Conservation (phyloP, 2,888 invertebrate species). For the Griposia aprilina region DNA sequence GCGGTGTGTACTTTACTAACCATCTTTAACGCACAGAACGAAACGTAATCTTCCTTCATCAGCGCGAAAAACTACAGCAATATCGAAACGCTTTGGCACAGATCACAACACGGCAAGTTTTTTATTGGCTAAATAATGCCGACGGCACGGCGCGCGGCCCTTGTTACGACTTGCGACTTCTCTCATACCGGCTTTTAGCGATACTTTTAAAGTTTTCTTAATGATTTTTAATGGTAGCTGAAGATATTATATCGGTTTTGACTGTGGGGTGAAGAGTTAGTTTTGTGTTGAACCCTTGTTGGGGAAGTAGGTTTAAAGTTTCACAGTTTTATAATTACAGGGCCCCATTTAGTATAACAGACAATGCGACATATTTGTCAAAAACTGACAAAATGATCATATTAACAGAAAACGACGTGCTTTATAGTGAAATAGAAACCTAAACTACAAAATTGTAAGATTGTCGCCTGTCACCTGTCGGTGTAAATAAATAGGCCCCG, state of each 20-base stretch:
- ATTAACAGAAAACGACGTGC: too few species aligned
- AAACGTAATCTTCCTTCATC: conserved; percentile 17
- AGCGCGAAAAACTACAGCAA: conserved; percentile 44
- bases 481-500: background rate
- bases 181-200: conserved; percentile 11
- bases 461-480: too few species aligned
- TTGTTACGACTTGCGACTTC: conserved; percentile 58
- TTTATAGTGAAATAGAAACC: background rate
- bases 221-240: conserved; percentile 51
- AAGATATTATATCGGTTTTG: conserved; percentile 23
- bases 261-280: background rate
- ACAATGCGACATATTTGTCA: background rate
- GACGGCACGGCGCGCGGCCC: conserved; percentile 58
- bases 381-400: background rate
- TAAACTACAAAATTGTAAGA: too few species aligned
- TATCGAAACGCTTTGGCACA: conserved; percentile 13
- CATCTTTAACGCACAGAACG: background rate
- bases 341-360: background rate
- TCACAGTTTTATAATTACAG: background rate
- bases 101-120: conserved; percentile 65
- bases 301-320: background rate
- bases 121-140: conserved; percentile 66
- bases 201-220: conserved; percentile 53
- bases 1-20: background rate
- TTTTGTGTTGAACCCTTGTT: conserved; percentile 17